These are phyloP conservation scores for Acromyrmex echinatior DNA, from an alignment of 1,140 invertebrate genomes.

Conservation along the genomic window DNA sequence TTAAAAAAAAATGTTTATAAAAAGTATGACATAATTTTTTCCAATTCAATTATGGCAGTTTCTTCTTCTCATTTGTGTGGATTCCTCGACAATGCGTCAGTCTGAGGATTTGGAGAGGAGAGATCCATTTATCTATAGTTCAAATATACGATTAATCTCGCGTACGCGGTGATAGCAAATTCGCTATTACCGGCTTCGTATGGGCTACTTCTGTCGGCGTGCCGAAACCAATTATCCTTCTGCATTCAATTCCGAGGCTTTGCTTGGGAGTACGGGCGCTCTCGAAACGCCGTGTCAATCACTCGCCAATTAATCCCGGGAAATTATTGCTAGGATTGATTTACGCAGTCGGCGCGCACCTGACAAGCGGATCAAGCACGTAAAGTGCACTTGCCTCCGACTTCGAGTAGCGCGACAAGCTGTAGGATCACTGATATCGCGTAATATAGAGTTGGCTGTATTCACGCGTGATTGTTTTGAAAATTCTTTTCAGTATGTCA, in stretches of 20 bases:
- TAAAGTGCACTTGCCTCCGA: conserved; percentile 72
- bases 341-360: conserved; percentile 62
- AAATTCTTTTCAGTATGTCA: conserved; percentile 22
- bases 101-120: conserved; percentile 4
- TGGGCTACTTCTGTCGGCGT: conserved; percentile 64
- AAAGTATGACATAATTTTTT: not conserved
- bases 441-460: conserved; percentile 37
- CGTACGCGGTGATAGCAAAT: conserved; percentile 64
- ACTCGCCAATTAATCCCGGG: conserved; percentile 75
- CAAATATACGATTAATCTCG: conserved; percentile 56
- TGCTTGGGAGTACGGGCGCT: conserved; percentile 48
- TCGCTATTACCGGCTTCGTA: conserved; percentile 66
- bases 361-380: conserved; percentile 72
- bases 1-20: not conserved
- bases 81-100: conserved; percentile 13
- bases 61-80: not conserved
- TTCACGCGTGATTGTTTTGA: conserved; percentile 31
- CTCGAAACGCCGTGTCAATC: conserved; percentile 75
- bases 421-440: conserved; percentile 60
- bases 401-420: conserved; percentile 61
- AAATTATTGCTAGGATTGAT: conserved; percentile 77
- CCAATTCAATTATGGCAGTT: not conserved
- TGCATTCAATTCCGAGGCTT: conserved; percentile 69
- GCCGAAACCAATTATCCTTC: conserved; percentile 74
- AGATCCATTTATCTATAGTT: conserved; percentile 54